Percentiles rank a stretch among this genome's conserved stretches.
Evolutionary conservation across 2,797 vertebrate species (phyloP).

Genomic region (Aselliscus stoliczkanus): DNA sequence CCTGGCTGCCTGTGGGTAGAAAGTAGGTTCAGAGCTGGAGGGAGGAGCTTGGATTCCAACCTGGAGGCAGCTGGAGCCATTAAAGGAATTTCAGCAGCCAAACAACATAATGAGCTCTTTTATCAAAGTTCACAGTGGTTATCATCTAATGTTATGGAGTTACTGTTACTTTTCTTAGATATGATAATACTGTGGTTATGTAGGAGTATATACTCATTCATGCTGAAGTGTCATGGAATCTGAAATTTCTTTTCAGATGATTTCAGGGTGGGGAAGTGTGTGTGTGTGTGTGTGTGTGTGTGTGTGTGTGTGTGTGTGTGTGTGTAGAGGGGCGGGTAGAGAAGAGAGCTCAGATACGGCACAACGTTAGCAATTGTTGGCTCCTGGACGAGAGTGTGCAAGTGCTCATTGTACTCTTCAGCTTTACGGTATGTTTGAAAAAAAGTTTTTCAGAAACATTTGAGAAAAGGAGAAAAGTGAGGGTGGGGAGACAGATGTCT

Average conservation of each 20-base stretch:
- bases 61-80: neutral
- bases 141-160: neutral
- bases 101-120: neutral
- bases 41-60: neutral
- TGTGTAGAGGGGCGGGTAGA: neutral
- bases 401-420: neutral
- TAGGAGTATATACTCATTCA: neutral
- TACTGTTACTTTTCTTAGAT: neutral
- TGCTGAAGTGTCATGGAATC: neutral
- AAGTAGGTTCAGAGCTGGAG: neutral
- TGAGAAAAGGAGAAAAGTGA: neutral
- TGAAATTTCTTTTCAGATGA: neutral
- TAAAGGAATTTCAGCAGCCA: neutral
- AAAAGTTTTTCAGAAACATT: neutral
- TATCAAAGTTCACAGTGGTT: neutral
- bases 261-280: rapidly evolving
- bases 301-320: too few species aligned
- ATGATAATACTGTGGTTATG: neutral
- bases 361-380: neutral
- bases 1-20: neutral
- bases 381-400: neutral
- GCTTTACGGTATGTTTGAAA: neutral
- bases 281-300: too few species aligned
- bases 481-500: neutral
- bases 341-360: neutral